phyloP scores from a whole-genome alignment of 2,888 invertebrate species.

The Lobophora halterata region DNA sequence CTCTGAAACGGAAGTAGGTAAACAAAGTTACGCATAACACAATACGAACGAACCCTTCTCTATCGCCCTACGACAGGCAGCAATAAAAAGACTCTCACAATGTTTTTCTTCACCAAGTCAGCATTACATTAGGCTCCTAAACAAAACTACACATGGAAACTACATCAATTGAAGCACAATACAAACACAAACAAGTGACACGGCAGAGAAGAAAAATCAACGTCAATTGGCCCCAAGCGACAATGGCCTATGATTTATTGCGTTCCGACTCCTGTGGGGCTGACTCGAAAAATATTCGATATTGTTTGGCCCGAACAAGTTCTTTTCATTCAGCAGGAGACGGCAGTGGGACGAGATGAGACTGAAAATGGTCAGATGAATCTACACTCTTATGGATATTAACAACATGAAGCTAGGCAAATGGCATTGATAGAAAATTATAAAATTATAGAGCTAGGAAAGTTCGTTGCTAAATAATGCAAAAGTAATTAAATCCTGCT shows the following conservation, averaged over 20 bases:
- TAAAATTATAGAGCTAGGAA: too few relatives aligned
- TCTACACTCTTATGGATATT: too few relatives aligned
- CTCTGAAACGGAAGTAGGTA: too few relatives aligned
- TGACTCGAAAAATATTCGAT: conserved; percentile 36
- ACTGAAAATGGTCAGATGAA: too few relatives aligned
- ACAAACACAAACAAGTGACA: conserved; percentile 31
- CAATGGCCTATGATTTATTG: conserved; percentile 70
- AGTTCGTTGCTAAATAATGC: too few relatives aligned
- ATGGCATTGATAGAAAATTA: too few relatives aligned
- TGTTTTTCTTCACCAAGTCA: conserved; percentile 25
- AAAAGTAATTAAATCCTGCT: too few relatives aligned
- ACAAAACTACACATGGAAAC: conserved; percentile 20
- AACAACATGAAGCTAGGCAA: too few relatives aligned
- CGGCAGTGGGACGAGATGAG: conserved; percentile 3
- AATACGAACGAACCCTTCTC: too few relatives aligned
- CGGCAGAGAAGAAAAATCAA: conserved; percentile 54
- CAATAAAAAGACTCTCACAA: conserved; percentile 3
- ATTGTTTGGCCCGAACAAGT: conserved; percentile 30
- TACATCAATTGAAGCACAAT: conserved; percentile 20
- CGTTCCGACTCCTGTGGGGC: conserved; percentile 50
- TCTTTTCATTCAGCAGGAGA: conserved; percentile 7
- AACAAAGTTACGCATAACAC: conserved; percentile 18
- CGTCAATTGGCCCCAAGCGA: conserved; percentile 62
- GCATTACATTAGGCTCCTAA: conserved; percentile 22
- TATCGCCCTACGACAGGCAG: too few relatives aligned